phyloP scores from a whole-genome alignment of 2,888 invertebrate genomes.

The Pammene fasciana region DNA sequence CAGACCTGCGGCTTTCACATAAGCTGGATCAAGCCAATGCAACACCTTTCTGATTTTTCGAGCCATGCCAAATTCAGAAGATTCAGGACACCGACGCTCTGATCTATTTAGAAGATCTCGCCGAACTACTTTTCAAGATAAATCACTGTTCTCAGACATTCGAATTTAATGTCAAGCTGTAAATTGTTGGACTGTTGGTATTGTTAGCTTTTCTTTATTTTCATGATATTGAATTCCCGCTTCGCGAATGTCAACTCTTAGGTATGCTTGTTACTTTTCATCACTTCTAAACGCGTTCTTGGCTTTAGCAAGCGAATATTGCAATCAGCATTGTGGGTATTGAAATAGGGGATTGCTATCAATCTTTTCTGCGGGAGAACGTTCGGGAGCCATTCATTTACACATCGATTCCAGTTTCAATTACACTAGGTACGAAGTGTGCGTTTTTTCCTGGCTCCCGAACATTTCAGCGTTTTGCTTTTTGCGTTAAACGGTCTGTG shows the following conservation, averaged over 20 bases:
- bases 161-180: conserved; percentile 61
- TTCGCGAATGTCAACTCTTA: conserved; percentile 1
- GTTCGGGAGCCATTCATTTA: conserved; percentile 53
- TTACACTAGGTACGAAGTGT: conserved; percentile 56
- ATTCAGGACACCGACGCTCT: conserved; percentile 57
- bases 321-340: conserved; percentile 18
- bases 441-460: conserved; percentile 55
- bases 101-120: conserved; percentile 69
- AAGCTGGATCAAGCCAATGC: conserved; percentile 51
- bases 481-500: conserved; percentile 69
- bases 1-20: conserved; percentile 45
- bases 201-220: conserved; percentile 5
- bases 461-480: conserved; percentile 54
- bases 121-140: conserved; percentile 66
- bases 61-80: conserved; percentile 60
- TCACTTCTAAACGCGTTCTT: not conserved
- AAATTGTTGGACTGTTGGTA: conserved; percentile 30
- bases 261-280: not conserved
- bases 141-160: conserved; percentile 68
- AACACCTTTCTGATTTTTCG: conserved; percentile 51
- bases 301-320: not conserved
- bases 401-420: conserved; percentile 57
- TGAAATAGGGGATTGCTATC: conserved; percentile 28
- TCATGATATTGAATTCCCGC: conserved; percentile 7
- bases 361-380: conserved; percentile 31